Percentiles rank a stretch among this genome's conserved stretches.
Conservation (phyloP, 2,113 vertebrate genomes). For the Condylura cristata region DNA sequence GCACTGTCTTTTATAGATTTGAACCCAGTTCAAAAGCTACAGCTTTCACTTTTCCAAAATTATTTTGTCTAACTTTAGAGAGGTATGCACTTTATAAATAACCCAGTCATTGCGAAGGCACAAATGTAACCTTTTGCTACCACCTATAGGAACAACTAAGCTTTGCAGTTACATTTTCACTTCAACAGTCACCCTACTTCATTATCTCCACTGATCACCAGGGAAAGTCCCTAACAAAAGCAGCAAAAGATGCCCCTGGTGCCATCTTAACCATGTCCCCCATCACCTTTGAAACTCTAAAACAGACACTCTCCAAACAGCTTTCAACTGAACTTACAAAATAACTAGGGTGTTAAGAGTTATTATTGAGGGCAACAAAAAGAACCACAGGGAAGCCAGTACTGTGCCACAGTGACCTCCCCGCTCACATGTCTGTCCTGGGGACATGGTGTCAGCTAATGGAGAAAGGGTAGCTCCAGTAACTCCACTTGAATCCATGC, state of each 20-base stretch:
- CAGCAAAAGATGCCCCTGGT: not conserved
- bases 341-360: not conserved
- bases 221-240: not conserved
- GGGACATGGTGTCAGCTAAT: not conserved
- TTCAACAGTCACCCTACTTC: not conserved
- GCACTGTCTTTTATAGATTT: not conserved
- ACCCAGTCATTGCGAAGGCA: not conserved
- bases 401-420: not conserved
- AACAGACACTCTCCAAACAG: not conserved
- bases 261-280: not conserved
- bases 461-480: not conserved
- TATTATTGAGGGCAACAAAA: not conserved
- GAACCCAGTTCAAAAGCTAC: not conserved
- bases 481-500: not conserved
- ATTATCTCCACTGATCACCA: not conserved
- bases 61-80: constrained; percentile 15
- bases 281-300: not conserved
- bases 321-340: not conserved
- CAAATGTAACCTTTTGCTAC: constrained; percentile 12
- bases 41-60: constrained; percentile 26
- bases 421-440: not conserved
- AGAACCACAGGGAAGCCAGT: not conserved
- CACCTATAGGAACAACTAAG: constrained; percentile 43
- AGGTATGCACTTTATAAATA: not conserved
- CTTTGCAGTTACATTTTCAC: not conserved